A percentile compares a stretch with the other conserved stretches of the same genome.
Conservation (phyloP, 2,797 vertebrate species). For the Cynodonichthys magdalenae region DNA sequence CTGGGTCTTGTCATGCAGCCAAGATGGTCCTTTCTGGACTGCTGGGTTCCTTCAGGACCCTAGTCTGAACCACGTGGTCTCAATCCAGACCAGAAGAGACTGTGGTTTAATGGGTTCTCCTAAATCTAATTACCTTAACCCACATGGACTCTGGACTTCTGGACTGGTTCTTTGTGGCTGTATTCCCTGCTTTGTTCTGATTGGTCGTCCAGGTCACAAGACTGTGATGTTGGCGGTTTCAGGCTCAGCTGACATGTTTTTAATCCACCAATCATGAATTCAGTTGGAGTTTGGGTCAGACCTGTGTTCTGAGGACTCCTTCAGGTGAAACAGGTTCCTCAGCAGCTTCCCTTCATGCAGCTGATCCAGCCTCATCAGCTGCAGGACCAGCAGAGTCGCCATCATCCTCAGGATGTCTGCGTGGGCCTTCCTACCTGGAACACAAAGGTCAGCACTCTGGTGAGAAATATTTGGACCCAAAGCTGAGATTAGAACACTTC, state of each 20-base stretch:
- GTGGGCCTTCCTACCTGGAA: conserved; percentile 77
- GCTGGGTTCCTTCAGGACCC: no score
- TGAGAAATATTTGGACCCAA: no score
- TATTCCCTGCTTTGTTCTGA: not conserved
- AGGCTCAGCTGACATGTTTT: not conserved
- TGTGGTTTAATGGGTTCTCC: no score
- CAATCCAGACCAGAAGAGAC: no score
- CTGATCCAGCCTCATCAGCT: conserved; percentile 74
- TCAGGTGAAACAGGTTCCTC: conserved; percentile 78
- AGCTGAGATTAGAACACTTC: no score
- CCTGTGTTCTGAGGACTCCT: conserved; percentile 59
- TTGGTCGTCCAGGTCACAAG: not conserved
- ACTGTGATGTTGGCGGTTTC: not conserved
- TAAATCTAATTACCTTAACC: no score
- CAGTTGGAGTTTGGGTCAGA: conserved; percentile 19
- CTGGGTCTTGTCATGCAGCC: no score
- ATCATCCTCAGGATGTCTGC: conserved; percentile 80
- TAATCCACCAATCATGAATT: no score
- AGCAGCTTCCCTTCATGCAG: conserved; percentile 73
- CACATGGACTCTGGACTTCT: no score
- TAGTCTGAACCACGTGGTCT: no score
- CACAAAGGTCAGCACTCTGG: conserved; percentile 8
- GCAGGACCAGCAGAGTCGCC: conserved; percentile 85
- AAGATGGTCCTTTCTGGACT: no score
- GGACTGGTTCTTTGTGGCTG: not conserved